Conservation (phyloP, 92 coral and sea anemone genomes). For the Metridium senile region DNA sequence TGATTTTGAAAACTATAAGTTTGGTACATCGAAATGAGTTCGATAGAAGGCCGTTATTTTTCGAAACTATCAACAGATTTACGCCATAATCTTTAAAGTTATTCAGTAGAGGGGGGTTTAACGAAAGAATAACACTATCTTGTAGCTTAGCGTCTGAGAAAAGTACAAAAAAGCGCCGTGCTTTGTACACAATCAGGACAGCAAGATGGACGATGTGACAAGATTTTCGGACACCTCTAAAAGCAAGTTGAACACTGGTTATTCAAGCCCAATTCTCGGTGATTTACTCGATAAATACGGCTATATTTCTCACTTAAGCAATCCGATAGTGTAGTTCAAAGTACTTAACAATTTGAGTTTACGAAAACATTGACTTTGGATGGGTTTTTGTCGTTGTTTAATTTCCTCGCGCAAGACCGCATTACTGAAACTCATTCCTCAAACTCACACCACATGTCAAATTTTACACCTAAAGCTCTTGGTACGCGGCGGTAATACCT, state of each 20-base stretch:
- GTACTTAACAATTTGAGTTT: conserved; percentile 14
- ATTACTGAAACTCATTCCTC: conserved; percentile 61
- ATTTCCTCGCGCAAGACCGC: conserved; percentile 62
- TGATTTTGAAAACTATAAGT: too few species aligned
- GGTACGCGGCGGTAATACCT: conserved; percentile 50
- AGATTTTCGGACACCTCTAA: background rate
- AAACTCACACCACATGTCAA: conserved; percentile 76
- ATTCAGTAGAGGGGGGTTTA: background rate
- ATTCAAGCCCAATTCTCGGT: background rate
- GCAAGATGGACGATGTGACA: conserved; percentile 3
- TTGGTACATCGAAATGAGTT: background rate
- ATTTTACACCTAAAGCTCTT: conserved; percentile 63
- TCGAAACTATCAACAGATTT: background rate
- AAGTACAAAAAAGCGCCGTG: background rate
- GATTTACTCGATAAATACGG: background rate
- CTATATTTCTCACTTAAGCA: conserved; percentile 13
- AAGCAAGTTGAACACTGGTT: background rate
- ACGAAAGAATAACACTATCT: background rate
- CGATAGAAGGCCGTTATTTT: background rate
- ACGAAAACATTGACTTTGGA: conserved; percentile 13
- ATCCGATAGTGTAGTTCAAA: background rate
- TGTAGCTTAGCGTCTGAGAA: background rate
- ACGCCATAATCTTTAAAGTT: background rate
- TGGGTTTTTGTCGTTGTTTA: conserved; percentile 2
- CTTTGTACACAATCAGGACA: conserved; percentile 4